phyloP scores from a whole-genome alignment of 1,140 invertebrate species.

The Limonius californicus region DNA sequence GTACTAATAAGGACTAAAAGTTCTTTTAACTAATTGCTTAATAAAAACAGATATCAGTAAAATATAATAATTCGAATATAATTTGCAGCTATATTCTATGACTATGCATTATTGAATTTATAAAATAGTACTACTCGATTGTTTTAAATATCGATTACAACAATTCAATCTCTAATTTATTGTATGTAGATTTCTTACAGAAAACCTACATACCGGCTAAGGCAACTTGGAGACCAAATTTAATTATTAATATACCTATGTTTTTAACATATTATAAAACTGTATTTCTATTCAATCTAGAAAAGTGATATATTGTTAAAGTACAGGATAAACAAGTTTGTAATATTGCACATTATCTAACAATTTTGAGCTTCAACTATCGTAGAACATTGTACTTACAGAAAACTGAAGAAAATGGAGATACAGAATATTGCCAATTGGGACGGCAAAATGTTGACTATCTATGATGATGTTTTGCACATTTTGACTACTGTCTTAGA shows the following conservation, averaged over 20 bases:
- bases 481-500: constrained; percentile 6
- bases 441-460: background rate
- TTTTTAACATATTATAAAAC: background rate
- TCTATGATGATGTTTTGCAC: constrained; percentile 2
- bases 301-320: background rate
- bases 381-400: background rate
- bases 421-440: background rate
- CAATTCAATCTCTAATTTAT: background rate
- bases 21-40: background rate
- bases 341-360: background rate
- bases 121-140: background rate
- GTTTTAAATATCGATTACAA: background rate
- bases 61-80: constrained; percentile 9
- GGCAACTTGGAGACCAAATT: background rate
- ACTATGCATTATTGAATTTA: background rate
- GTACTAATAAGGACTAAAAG: background rate
- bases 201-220: background rate
- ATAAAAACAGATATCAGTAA: background rate
- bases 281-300: background rate
- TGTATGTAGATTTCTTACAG: background rate
- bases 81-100: background rate
- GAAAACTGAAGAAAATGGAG: background rate
- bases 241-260: background rate
- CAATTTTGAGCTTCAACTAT: background rate
- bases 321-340: background rate